These are phyloP conservation scores for Trochalopteron elliotii DNA, from an alignment of 2,113 vertebrate species.

Conservation along the genomic window DNA sequence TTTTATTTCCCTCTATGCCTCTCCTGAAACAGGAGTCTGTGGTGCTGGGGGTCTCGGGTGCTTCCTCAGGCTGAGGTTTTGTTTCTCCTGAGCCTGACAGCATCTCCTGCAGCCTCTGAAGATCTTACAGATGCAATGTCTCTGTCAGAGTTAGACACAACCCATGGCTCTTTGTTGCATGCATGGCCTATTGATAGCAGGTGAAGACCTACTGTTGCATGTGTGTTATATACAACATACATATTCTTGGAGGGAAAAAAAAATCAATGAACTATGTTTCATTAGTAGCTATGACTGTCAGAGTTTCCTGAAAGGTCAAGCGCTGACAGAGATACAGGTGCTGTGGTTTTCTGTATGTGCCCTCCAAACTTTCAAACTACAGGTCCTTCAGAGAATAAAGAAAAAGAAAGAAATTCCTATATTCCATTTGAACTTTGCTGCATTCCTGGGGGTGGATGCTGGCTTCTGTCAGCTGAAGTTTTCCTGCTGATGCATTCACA, in stretches of 20 bases:
- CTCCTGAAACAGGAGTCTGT: neutral
- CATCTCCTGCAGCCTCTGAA: neutral
- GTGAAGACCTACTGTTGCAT: neutral
- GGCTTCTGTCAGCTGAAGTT: neutral
- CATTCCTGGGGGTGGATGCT: neutral
- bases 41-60: fast-evolving
- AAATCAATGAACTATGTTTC: neutral
- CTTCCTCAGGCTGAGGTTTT: neutral
- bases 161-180: neutral
- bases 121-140: neutral
- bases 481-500: neutral
- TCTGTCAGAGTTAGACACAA: neutral
- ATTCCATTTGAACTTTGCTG: neutral
- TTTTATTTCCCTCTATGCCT: neutral
- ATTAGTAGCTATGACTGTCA: neutral
- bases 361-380: neutral
- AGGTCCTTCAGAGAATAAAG: neutral
- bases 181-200: neutral
- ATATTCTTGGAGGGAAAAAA: too few relatives aligned
- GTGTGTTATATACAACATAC: neutral
- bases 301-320: neutral
- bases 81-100: neutral
- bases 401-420: neutral
- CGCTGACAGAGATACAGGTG: neutral
- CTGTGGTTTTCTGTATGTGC: neutral